These are phyloP conservation scores for Phenganax subtilis DNA, from an alignment of 92 coral and sea anemone species.

Conservation along the genomic window DNA sequence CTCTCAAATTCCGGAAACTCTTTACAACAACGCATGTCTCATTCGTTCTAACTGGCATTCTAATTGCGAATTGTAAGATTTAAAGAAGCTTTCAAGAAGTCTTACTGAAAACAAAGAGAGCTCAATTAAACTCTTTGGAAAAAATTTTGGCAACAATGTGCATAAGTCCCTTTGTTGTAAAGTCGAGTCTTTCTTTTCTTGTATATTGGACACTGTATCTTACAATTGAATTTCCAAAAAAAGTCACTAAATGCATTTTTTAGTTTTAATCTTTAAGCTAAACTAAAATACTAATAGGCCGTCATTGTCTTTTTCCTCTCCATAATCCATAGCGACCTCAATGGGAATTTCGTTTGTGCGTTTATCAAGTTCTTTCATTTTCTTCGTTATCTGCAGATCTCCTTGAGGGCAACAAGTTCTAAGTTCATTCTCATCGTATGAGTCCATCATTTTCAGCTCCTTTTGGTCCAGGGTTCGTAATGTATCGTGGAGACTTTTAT, in stretches of 20 bases:
- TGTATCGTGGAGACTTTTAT: slow-evolving; percentile 26
- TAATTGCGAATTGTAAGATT: no score
- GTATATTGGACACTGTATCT: no score
- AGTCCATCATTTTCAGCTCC: slow-evolving; percentile 14
- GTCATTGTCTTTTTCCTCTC: background rate
- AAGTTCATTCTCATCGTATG: background rate
- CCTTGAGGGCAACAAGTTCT: background rate
- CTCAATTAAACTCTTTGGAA: no score
- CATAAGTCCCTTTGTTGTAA: no score
- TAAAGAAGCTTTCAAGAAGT: no score
- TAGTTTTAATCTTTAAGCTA: background rate
- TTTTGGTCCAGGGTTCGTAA: background rate
- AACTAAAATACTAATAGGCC: background rate
- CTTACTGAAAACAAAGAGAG: no score
- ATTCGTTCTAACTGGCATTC: no score
- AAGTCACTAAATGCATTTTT: background rate
- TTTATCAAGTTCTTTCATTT: background rate
- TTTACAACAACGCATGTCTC: no score
- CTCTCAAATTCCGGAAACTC: no score
- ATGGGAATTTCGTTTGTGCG: background rate
- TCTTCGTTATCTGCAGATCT: background rate
- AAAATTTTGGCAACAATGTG: no score
- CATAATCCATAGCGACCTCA: slow-evolving; percentile 28
- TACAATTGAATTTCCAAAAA: no score
- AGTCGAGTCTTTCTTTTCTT: no score